Base-by-base conservation (phyloP, 30 jellyfish, hydroid and myxozoan species). In the Hydractinia echinata region DNA sequence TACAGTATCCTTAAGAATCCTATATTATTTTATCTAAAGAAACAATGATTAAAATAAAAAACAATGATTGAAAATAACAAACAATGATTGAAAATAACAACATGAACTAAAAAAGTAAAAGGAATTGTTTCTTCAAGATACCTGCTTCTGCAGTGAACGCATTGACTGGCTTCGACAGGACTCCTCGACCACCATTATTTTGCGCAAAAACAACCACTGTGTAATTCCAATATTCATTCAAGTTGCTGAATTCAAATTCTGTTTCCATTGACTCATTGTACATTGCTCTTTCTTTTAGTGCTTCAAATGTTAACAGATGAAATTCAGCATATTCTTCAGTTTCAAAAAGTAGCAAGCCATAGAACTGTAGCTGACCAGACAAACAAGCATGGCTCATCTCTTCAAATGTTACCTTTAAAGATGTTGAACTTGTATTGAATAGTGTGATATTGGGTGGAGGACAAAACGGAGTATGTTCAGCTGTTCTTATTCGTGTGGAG, bases 191-290 rank as follows among this genome's bases (percentile, higher is more conserved):
- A 71, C 39, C 81, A 71, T 71, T 71, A 71, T 71, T 71, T 50
- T 20, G 60, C 8, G 81, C 81, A 50, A n/a, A 71, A 15, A 4
- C 81, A 8, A 71, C 15, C 39, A 71, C 81, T 20, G 81, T 20
- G n/a, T 71, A 71, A 4, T 71, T 71, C 81, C 81, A 71, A 52
- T 71, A 71, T 20, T 71, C 81, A 71, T 71, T 55, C 5, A 71
- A 60, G 39, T 58, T 58, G 39, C 5, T 58, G n/a, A 71, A 9
- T 71, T n/a, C 66, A 71, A 19, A n/a, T 8, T 71, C 81, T 7
- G 81, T 71, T 7, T n/a, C 51, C 39, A 6, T 6, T 44, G 51
- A 1, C 74, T 64, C 19, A 64, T 64, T 64, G 0, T n/a, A 6
- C 10, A 64, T n/a, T 64, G 74, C 19, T 64, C 39, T 4, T 7